Percentiles rank a stretch among this genome's conserved stretches.
These are phyloP conservation scores for Daboia siamensis DNA, from an alignment of 2,113 vertebrate species.

Conservation along the genomic window DNA sequence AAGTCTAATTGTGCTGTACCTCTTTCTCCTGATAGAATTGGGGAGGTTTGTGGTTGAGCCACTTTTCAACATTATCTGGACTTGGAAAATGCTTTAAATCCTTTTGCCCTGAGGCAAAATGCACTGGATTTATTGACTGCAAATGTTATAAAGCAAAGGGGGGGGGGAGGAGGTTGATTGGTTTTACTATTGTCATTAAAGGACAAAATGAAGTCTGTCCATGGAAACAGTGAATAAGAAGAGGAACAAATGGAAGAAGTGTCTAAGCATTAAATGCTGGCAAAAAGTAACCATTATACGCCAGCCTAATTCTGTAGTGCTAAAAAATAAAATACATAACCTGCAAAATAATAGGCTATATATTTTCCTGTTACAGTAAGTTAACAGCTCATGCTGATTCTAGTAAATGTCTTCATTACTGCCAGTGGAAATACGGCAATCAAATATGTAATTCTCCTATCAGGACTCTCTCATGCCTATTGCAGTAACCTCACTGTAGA, in stretches of 20 bases:
- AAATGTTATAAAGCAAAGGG: not conserved
- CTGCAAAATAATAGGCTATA: not conserved
- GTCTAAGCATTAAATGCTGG: not conserved
- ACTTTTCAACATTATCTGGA: too few relatives aligned
- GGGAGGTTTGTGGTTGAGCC: too few relatives aligned
- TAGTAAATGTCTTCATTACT: constrained; percentile 12
- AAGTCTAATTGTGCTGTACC: too few relatives aligned
- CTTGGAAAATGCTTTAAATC: too few relatives aligned
- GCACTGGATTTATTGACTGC: not conserved
- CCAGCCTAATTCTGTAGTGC: not conserved
- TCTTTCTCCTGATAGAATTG: too few relatives aligned
- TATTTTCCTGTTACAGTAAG: constrained; percentile 23
- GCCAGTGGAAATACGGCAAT: constrained; percentile 1
- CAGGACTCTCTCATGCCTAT: not conserved
- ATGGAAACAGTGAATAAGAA: too few relatives aligned
- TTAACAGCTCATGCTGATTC: not conserved
- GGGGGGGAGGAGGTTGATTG: too few relatives aligned
- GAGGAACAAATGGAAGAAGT: not conserved
- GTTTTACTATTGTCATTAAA: not conserved
- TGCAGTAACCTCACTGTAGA: constrained; percentile 12
- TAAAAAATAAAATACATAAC: not conserved
- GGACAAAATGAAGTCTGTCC: not conserved
- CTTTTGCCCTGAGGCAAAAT: not conserved
- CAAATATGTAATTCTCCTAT: not conserved
- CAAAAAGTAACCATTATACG: not conserved